Conservation (phyloP, 2,888 invertebrate genomes). For the Pyrochroa serraticornis region DNA sequence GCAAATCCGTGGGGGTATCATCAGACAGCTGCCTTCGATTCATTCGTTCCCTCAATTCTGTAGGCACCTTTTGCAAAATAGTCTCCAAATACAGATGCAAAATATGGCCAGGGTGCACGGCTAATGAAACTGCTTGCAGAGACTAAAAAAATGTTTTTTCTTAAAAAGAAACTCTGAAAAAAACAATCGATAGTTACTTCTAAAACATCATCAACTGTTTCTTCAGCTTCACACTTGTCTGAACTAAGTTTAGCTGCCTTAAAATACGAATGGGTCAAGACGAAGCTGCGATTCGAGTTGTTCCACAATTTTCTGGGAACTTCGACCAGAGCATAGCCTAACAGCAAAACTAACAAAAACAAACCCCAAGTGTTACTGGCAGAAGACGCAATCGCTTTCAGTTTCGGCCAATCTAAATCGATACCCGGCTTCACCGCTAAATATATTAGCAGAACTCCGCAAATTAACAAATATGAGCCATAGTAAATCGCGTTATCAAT, state of each 20-base stretch:
- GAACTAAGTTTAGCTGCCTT: slow-evolving; percentile 92
- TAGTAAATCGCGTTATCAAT: slow-evolving; percentile 98
- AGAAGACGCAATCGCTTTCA: slow-evolving; percentile 96
- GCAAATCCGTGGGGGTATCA: slow-evolving; percentile 68
- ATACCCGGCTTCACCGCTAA: slow-evolving; percentile 90
- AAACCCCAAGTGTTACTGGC: slow-evolving; percentile 99
- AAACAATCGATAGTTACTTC: slow-evolving; percentile 65
- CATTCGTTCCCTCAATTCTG: slow-evolving; percentile 77
- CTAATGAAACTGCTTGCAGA: slow-evolving; percentile 79
- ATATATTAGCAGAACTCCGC: slow-evolving; percentile 92
- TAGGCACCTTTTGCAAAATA: slow-evolving; percentile 86
- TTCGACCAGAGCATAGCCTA: slow-evolving; percentile 96
- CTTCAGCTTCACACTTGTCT: slow-evolving; percentile 97
- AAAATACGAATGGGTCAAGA: slow-evolving; percentile 87
- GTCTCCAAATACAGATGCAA: slow-evolving; percentile 83
- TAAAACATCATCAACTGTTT: slow-evolving; percentile 92
- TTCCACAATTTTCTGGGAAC: slow-evolving; percentile 93
- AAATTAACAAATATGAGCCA: slow-evolving; percentile 93
- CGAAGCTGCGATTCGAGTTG: slow-evolving; percentile 83
- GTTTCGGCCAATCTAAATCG: slow-evolving; percentile 84
- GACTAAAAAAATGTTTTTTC: slow-evolving; percentile 67
- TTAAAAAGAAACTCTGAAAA: slow-evolving; percentile 2
- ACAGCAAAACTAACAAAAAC: slow-evolving; percentile 87
- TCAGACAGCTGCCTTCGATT: slow-evolving; percentile 66
- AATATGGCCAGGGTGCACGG: slow-evolving; percentile 77